phyloP scores from a whole-genome alignment of 2,797 vertebrate species.

The Psittacula echo region DNA sequence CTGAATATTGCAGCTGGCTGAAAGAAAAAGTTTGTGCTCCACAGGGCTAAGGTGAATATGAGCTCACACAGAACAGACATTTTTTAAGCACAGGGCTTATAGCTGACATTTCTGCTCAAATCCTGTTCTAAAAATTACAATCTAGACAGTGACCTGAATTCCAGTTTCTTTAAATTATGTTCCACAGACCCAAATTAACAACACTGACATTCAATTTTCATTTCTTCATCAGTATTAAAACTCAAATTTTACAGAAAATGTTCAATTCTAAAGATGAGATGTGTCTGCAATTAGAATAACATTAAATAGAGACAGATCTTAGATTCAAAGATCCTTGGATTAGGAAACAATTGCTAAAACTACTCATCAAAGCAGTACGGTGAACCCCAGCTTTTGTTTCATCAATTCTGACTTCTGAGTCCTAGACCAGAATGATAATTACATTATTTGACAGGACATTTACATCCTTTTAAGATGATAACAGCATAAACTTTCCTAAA shows the following conservation, averaged over 20 bases:
- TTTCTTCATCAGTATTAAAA: conserved; percentile 33
- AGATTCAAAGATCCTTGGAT: conserved; percentile 1
- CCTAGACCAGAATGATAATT: neutral
- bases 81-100: conserved; percentile 31
- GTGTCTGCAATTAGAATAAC: neutral
- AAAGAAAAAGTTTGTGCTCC: conserved; percentile 66
- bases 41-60: conserved; percentile 56
- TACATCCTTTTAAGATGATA: neutral
- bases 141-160: conserved; percentile 32
- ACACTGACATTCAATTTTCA: conserved; percentile 50
- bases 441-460: neutral
- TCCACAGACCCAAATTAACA: neutral
- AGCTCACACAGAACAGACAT: conserved; percentile 63
- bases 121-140: conserved; percentile 51
- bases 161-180: neutral
- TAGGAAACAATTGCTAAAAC: conserved; percentile 7
- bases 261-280: neutral
- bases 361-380: neutral
- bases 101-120: conserved; percentile 37
- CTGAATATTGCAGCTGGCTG: conserved; percentile 68
- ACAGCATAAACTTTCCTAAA: neutral
- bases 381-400: conserved; percentile 15
- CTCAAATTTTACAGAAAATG: neutral
- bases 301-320: conserved; percentile 27
- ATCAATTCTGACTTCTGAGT: neutral